These are phyloP conservation scores for Acomys russatus DNA, from an alignment of 2,797 vertebrate genomes.

Conservation along the genomic window DNA sequence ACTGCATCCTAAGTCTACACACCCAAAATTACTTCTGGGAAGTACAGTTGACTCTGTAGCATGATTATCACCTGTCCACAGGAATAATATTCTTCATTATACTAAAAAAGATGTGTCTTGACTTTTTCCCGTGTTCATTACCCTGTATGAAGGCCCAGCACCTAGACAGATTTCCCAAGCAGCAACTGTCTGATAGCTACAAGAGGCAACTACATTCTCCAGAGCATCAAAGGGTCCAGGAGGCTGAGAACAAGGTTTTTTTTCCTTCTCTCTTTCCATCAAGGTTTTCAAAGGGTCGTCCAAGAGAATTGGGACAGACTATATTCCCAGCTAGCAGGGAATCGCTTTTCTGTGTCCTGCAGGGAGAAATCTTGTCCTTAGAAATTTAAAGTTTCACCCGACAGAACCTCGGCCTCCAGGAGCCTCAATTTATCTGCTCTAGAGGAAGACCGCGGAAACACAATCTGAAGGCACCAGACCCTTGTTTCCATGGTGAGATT, in stretches of 20 bases:
- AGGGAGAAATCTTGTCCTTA: constrained; percentile 77
- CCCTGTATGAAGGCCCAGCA: constrained; percentile 3
- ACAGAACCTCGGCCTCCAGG: constrained; percentile 72
- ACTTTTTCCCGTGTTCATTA: constrained; percentile 31
- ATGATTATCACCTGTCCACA: background rate
- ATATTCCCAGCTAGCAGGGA: constrained; percentile 65
- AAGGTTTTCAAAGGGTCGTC: constrained; percentile 73
- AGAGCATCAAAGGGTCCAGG: constrained; percentile 64
- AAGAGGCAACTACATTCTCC: constrained; percentile 75
- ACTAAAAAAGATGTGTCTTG: constrained; percentile 39
- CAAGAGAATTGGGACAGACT: constrained; percentile 71
- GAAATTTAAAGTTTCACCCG: constrained; percentile 80
- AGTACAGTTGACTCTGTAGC: constrained; percentile 21
- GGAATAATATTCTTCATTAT: constrained; percentile 35
- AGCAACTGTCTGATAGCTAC: constrained; percentile 60
- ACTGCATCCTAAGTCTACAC: constrained; percentile 53
- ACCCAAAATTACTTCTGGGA: constrained; percentile 53
- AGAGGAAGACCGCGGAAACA: constrained; percentile 74
- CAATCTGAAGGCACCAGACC: constrained; percentile 74
- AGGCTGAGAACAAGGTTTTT: constrained; percentile 72
- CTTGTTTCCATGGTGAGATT: constrained; percentile 78
- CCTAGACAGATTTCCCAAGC: constrained; percentile 46
- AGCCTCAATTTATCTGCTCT: constrained; percentile 80
- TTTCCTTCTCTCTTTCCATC: constrained; percentile 5
- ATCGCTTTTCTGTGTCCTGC: constrained; percentile 69